phyloP scores from a whole-genome alignment of 1,140 invertebrate genomes.

The Bombus turneri region DNA sequence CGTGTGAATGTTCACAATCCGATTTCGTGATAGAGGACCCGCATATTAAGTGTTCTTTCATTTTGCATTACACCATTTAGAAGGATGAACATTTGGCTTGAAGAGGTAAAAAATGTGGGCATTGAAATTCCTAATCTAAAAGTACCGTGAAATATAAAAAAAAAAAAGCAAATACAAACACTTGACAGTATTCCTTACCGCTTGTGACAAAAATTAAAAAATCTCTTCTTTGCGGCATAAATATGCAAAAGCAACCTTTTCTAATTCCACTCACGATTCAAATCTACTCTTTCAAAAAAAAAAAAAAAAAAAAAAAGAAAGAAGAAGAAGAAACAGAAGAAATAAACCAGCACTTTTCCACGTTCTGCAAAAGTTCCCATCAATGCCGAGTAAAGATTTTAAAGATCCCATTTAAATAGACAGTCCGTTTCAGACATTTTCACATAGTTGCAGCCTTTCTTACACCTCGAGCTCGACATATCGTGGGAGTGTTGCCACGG shows the following conservation, averaged over 20 bases:
- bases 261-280: neutral
- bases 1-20: slow-evolving; percentile 24
- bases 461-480: slow-evolving; percentile 16
- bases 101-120: slow-evolving; percentile 20
- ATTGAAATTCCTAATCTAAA: neutral
- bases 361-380: neutral
- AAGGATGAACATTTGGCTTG: neutral
- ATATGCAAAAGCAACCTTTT: too few species aligned
- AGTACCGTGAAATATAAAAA: neutral
- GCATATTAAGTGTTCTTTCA: slow-evolving; percentile 19
- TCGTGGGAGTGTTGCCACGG: slow-evolving; percentile 70
- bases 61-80: neutral
- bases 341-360: slow-evolving; percentile 11
- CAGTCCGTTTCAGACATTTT: slow-evolving; percentile 8
- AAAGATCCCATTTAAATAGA: slow-evolving; percentile 7
- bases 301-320: neutral
- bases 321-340: neutral
- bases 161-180: too few species aligned
- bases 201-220: neutral
- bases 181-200: too few species aligned
- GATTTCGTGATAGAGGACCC: slow-evolving; percentile 16
- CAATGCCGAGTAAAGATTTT: neutral
- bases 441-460: slow-evolving; percentile 37
- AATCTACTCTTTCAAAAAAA: neutral
- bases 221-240: too few species aligned